Evolutionary conservation across 1,140 invertebrate species (phyloP).

Genomic region (Saccostrea glomerata): DNA sequence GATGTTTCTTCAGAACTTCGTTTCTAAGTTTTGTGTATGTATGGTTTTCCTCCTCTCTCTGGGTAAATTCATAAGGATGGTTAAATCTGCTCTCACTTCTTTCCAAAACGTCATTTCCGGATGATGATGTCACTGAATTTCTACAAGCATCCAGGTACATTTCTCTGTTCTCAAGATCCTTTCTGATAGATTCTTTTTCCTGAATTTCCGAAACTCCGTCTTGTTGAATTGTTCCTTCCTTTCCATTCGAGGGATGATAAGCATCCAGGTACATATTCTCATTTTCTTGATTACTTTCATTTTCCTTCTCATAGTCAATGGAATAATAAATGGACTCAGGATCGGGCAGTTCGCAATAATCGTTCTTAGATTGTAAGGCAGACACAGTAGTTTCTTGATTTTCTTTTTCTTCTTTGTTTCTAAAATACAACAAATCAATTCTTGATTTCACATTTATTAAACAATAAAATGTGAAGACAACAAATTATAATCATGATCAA

Average conservation of each 20-base stretch:
- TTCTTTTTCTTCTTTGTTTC: background rate
- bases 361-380: background rate
- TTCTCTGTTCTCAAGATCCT: background rate
- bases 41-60: background rate
- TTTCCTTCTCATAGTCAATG: background rate
- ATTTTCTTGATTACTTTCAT: slow-evolving; percentile 3
- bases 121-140: background rate
- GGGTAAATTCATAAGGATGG: background rate
- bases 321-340: background rate
- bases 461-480: too few species aligned
- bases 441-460: too few species aligned
- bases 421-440: background rate
- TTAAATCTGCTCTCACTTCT: background rate
- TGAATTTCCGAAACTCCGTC: background rate
- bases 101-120: background rate
- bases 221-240: background rate
- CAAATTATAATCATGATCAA: too few species aligned
- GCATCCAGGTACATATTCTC: background rate
- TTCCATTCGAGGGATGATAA: background rate
- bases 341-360: background rate
- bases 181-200: background rate
- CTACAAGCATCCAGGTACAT: background rate
- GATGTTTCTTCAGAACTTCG: background rate
- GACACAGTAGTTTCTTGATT: background rate
- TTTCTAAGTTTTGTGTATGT: background rate